phyloP scores from a whole-genome alignment of 2,797 vertebrate species.

The Mareca strepera region DNA sequence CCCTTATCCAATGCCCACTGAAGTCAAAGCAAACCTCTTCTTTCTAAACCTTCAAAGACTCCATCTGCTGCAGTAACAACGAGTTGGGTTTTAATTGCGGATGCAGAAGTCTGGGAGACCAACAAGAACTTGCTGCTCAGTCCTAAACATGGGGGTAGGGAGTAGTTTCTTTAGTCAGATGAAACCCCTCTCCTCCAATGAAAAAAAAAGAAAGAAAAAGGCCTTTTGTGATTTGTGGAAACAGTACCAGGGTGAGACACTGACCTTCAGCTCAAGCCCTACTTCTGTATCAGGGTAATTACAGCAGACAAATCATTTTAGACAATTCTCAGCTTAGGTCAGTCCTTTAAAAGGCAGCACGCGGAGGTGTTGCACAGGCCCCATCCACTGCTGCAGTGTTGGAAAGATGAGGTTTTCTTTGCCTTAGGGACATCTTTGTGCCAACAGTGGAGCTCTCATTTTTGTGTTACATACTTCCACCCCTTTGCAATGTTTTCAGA shows the following conservation, averaged over 20 bases:
- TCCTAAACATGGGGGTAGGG: background rate
- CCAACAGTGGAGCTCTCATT: background rate
- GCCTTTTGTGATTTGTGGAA: background rate
- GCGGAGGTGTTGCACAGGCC: background rate
- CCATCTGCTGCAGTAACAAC: conserved; percentile 40
- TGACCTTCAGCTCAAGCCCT: background rate
- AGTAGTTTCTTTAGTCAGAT: background rate
- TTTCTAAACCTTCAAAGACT: conserved; percentile 43
- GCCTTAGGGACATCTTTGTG: background rate
- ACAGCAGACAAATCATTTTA: background rate
- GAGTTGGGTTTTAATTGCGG: background rate
- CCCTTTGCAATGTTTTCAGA: background rate
- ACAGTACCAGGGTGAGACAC: background rate
- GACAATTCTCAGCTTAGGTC: background rate
- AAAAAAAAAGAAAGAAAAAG: background rate
- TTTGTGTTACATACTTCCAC: background rate
- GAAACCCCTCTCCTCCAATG: background rate
- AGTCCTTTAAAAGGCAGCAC: background rate
- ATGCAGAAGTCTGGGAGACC: background rate
- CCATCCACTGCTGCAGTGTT: background rate
- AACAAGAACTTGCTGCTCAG: background rate
- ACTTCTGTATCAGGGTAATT: background rate
- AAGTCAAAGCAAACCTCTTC: conserved; percentile 40
- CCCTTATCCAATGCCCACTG: background rate
- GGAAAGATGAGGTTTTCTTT: background rate